phyloP scores from a whole-genome alignment of 2,888 invertebrate genomes.

The Dynastes maya region DNA sequence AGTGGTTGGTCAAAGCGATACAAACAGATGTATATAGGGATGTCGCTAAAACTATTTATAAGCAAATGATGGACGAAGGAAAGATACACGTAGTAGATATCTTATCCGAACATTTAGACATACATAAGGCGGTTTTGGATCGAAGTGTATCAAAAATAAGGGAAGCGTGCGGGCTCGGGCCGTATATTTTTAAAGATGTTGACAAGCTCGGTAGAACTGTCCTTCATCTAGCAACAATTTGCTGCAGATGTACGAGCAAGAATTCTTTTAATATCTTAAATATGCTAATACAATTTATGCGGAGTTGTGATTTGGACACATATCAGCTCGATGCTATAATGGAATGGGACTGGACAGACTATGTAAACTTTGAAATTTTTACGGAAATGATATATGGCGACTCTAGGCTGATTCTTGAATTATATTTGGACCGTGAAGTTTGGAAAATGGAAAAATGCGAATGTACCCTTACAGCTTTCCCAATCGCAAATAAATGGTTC shows the following conservation, averaged over 20 bases:
- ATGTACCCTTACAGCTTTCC: no score
- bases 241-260: neutral
- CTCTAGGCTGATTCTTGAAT: no score
- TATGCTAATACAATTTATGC: neutral
- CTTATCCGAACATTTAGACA: neutral
- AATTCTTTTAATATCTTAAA: neutral
- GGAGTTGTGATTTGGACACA: neutral
- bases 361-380: neutral
- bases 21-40: neutral
- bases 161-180: neutral
- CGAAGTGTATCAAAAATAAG: neutral
- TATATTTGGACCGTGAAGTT: no score
- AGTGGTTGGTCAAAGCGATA: neutral
- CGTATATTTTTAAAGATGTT: neutral
- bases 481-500: no score
- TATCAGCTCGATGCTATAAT: neutral
- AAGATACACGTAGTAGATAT: neutral
- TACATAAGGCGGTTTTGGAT: neutral
- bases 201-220: neutral
- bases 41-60: neutral
- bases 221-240: neutral
- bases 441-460: no score
- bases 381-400: no score
- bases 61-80: neutral
- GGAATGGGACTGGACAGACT: neutral